Evolutionary conservation across 2,888 invertebrate species (phyloP).

Genomic region (Plusia festucae): DNA sequence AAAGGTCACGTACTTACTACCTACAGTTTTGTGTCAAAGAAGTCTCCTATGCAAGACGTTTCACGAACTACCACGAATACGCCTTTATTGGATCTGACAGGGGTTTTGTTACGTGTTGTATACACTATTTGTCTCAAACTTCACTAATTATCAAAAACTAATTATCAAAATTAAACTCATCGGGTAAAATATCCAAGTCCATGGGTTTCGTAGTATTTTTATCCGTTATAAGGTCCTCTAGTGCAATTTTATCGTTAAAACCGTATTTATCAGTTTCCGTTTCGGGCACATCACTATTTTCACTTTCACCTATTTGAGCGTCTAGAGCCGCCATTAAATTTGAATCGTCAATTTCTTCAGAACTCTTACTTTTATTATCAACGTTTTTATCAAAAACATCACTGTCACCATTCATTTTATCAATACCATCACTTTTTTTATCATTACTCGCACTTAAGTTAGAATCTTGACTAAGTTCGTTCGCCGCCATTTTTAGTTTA

Average conservation of each 20-base stretch:
- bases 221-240: constrained; percentile 25
- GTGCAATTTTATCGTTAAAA: constrained; percentile 9
- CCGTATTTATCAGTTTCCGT: background rate
- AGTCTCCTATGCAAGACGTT: too few species aligned
- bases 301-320: constrained; percentile 32
- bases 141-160: background rate
- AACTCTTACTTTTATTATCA: constrained; percentile 17
- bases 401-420: background rate
- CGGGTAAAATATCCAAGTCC: constrained; percentile 12
- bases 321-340: constrained; percentile 35
- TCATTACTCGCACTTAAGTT: background rate
- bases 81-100: too few species aligned
- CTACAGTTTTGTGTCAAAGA: too few species aligned
- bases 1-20: too few species aligned
- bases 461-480: constrained; percentile 24
- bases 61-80: too few species aligned
- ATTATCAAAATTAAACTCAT: constrained; percentile 33
- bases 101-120: too few species aligned
- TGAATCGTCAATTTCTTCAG: constrained; percentile 26
- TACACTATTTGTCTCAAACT: too few species aligned
- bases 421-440: background rate
- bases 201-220: constrained; percentile 15
- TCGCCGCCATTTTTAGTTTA: constrained; percentile 9
- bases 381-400: background rate
- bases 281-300: background rate